Evolutionary conservation across 2,797 vertebrate genomes (phyloP).

Genomic region (Phataginus tetradactyla): DNA sequence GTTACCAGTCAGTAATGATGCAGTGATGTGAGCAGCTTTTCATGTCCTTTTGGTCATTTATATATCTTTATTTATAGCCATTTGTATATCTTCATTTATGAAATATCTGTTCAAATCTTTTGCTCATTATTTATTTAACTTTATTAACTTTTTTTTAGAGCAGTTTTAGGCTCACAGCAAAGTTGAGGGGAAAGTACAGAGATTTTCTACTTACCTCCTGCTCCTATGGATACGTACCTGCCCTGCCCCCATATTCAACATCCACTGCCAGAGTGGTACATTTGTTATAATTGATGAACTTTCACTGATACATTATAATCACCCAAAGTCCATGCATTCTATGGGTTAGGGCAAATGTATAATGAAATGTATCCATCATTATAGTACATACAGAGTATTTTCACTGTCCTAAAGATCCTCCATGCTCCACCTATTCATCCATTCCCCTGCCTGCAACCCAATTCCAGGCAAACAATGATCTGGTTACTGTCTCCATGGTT

Average conservation of each 20-base stretch:
- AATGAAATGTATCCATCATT: background rate
- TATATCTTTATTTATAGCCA: background rate
- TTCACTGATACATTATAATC: background rate
- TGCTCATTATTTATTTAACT: background rate
- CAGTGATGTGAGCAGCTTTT: background rate
- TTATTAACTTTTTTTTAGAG: background rate
- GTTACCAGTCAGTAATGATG: background rate
- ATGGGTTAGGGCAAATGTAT: background rate
- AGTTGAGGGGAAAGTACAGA: background rate
- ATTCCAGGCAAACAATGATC: background rate
- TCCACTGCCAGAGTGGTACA: background rate
- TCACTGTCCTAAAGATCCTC: background rate
- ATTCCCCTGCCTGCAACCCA: background rate
- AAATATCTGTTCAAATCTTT: background rate
- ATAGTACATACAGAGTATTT: background rate
- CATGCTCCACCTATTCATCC: background rate
- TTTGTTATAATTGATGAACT: background rate
- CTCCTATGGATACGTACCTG: background rate
- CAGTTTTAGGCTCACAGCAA: background rate
- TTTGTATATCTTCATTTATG: background rate
- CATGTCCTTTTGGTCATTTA: background rate
- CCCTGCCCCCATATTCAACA: background rate
- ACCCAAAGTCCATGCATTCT: background rate
- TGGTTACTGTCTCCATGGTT: background rate
- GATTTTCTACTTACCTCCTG: background rate